Conservation (phyloP, 2,888 invertebrate genomes). For the Microplitis manilae region DNA sequence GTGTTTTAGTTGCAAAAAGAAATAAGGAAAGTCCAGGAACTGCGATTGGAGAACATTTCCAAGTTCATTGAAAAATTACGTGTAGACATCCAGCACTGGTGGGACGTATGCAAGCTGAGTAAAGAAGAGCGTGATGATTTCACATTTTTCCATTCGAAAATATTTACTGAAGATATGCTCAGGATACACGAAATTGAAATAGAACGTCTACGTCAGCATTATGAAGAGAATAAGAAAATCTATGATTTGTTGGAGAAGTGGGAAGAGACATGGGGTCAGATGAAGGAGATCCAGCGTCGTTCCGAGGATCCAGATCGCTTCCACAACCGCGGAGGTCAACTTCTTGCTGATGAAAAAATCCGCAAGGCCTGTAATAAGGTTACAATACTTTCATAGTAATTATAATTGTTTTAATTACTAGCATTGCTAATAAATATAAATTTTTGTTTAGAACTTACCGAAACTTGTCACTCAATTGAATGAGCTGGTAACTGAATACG, state of each 20-base stretch:
- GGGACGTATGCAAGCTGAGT: conserved; percentile 84
- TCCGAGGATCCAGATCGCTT: conserved; percentile 87
- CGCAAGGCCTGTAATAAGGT: conserved; percentile 81
- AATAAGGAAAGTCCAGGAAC: conserved; percentile 81
- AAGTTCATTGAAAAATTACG: conserved; percentile 79
- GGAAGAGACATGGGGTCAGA: conserved; percentile 81
- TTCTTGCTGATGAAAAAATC: conserved; percentile 89
- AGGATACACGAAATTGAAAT: conserved; percentile 85
- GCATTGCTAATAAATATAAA: conserved; percentile 48
- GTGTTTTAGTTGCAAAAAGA: conserved; percentile 72
- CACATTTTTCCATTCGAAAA: conserved; percentile 77
- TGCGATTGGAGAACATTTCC: conserved; percentile 83
- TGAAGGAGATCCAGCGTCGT: conserved; percentile 82
- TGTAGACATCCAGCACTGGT: conserved; percentile 80
- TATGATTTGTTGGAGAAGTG: conserved; percentile 79
- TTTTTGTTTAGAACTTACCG: conserved; percentile 75
- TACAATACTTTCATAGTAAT: conserved; percentile 24
- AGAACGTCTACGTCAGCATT: conserved; percentile 78
- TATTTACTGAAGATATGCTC: conserved; percentile 86
- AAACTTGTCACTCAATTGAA: conserved; percentile 81
- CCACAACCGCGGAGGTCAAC: conserved; percentile 89
- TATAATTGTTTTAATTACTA: conserved; percentile 5
- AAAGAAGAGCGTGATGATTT: conserved; percentile 77
- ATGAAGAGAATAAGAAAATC: conserved; percentile 78
- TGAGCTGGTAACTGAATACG: conserved; percentile 74